Conservation (phyloP, 1,140 invertebrate genomes). For the Drosophila takahashii region DNA sequence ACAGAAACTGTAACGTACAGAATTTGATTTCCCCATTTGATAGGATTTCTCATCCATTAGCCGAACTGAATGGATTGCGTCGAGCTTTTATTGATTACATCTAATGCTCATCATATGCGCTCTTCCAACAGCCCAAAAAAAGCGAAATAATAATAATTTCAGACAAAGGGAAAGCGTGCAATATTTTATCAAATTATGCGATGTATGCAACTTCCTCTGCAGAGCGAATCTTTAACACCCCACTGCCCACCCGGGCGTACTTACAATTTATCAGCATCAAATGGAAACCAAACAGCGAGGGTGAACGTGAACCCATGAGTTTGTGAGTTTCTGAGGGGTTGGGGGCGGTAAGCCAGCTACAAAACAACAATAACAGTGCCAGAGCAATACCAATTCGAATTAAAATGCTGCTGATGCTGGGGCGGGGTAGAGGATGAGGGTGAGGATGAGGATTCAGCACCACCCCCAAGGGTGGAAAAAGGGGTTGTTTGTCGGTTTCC, state of each 20-base stretch:
- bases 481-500: conserved; percentile 65
- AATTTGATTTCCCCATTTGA: conserved; percentile 47
- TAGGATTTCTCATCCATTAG: conserved; percentile 62
- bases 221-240: conserved; percentile 66
- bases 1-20: conserved; percentile 28
- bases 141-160: conserved; percentile 44
- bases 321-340: not conserved
- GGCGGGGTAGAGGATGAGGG: conserved; percentile 17
- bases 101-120: conserved; percentile 71
- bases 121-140: conserved; percentile 8
- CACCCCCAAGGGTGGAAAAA: conserved; percentile 47
- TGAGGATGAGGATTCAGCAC: conserved; percentile 42
- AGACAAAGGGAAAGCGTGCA: conserved; percentile 67
- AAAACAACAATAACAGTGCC: conserved; percentile 75
- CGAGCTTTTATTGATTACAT: conserved; percentile 70
- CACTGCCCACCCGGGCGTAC: conserved; percentile 58
- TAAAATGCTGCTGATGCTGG: conserved; percentile 75
- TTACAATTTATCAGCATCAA: conserved; percentile 82
- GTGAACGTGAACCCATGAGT: conserved; percentile 11
- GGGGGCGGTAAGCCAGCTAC: conserved; percentile 37
- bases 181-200: conserved; percentile 82
- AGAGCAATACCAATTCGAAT: conserved; percentile 77
- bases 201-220: conserved; percentile 68
- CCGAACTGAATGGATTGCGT: conserved; percentile 46
- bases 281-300: conserved; percentile 76